A percentile compares a stretch with the other conserved stretches of the same genome.
These are phyloP conservation scores for Sebastes nivosus DNA, from an alignment of 2,797 vertebrate genomes.

Conservation along the genomic window DNA sequence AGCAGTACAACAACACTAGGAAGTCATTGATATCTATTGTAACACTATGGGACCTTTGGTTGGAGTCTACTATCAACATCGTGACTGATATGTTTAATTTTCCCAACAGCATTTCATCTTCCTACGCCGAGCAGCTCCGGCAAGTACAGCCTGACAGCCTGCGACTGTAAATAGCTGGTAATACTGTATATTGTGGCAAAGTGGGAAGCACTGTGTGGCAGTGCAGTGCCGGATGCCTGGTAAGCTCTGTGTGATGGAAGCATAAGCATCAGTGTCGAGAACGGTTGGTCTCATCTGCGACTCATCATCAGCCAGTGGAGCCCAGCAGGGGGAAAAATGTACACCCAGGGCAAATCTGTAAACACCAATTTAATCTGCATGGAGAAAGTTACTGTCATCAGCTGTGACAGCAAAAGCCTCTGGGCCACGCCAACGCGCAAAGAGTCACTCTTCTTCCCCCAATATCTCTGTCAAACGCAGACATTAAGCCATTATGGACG, in stretches of 20 bases:
- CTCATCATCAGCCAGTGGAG: constrained; percentile 88
- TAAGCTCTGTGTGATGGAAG: constrained; percentile 77
- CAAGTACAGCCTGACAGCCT: constrained; percentile 44
- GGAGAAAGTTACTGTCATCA: constrained; percentile 92
- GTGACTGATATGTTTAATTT: constrained; percentile 61
- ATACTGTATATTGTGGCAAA: constrained; percentile 45
- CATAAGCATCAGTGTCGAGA: constrained; percentile 77
- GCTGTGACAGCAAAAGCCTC: constrained; percentile 89
- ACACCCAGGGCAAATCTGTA: constrained; percentile 94
- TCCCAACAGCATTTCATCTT: constrained; percentile 52
- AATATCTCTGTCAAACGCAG: constrained; percentile 88
- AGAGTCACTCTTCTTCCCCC: constrained; percentile 84
- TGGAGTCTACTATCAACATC: constrained; percentile 57
- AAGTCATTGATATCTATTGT: constrained; percentile 67
- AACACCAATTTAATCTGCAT: constrained; percentile 97
- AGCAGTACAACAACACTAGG: constrained; percentile 78
- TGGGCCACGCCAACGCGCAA: constrained; percentile 85
- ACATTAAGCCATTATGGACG: constrained; percentile 89
- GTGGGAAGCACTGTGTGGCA: constrained; percentile 46
- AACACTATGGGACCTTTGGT: constrained; percentile 54
- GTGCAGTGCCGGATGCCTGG: constrained; percentile 49
- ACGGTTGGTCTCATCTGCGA: constrained; percentile 86
- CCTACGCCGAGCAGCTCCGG: constrained; percentile 26
- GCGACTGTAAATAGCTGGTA: constrained; percentile 63
- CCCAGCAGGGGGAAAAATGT: constrained; percentile 87